phyloP scores from a whole-genome alignment of 2,113 vertebrate species.

The Hippocampus abdominalis region DNA sequence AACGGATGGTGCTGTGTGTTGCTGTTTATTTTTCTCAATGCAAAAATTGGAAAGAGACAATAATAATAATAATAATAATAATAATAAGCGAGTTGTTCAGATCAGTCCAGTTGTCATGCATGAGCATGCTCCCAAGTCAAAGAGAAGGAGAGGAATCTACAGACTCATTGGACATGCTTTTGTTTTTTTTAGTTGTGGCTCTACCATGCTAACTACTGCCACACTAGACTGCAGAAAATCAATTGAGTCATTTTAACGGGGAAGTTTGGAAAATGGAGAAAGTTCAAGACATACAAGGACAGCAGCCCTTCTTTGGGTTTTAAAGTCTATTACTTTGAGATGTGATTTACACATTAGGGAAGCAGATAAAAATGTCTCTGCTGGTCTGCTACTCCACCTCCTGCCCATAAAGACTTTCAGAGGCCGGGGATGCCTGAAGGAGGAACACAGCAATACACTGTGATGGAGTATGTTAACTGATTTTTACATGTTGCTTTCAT shows the following conservation, averaged over 20 bases:
- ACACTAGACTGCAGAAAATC: conserved; percentile 24
- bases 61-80: conserved; percentile 37
- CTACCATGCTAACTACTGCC: conserved; percentile 74
- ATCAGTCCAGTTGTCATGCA: conserved; percentile 68
- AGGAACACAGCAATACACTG: conserved; percentile 65
- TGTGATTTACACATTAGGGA: conserved; percentile 33
- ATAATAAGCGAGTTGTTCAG: conserved; percentile 55
- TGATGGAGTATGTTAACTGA: conserved; percentile 55
- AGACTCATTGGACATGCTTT: conserved; percentile 68
- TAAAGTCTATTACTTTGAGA: conserved; percentile 30
- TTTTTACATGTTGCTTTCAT: conserved; percentile 32
- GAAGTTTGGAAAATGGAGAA: conserved; percentile 56
- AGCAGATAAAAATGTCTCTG: conserved; percentile 49
- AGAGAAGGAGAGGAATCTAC: conserved; percentile 66
- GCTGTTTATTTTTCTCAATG: conserved; percentile 61
- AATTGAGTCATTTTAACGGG: conserved; percentile 49
- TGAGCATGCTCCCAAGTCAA: conserved; percentile 69
- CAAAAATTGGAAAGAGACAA: conserved; percentile 65
- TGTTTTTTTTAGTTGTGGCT: conserved; percentile 48
- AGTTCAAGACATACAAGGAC: conserved; percentile 53
- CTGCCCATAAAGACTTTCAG: conserved; percentile 64
- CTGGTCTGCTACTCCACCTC: conserved; percentile 51
- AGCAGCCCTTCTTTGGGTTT: conserved; percentile 56
- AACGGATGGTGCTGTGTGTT: conserved; percentile 40
- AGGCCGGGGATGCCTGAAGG: conserved; percentile 60